Evolutionary conservation across 2,797 vertebrate genomes (phyloP).

Genomic region (Danio aesculapii): DNA sequence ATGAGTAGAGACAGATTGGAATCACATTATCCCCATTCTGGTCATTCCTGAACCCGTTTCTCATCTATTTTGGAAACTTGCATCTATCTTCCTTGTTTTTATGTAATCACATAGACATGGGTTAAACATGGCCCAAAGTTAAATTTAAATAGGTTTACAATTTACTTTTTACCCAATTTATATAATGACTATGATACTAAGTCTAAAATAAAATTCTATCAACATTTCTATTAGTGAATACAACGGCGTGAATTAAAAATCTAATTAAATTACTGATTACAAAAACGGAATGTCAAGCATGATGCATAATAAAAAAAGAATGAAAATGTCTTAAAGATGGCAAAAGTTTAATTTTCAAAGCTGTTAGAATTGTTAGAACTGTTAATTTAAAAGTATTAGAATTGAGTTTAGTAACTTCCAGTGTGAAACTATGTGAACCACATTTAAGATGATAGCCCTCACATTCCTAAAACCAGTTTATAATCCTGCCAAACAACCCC

Average conservation of each 20-base stretch:
- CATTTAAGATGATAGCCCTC: not conserved
- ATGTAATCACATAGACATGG: too few relatives aligned
- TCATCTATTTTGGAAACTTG: not conserved
- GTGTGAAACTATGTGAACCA: not conserved
- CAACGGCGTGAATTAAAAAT: not conserved
- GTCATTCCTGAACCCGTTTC: conserved; percentile 17
- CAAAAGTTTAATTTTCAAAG: not conserved
- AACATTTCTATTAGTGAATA: not conserved
- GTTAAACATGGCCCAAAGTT: too few relatives aligned
- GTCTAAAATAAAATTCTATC: too few relatives aligned
- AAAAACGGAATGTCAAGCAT: not conserved
- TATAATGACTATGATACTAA: too few relatives aligned
- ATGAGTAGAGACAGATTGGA: not conserved
- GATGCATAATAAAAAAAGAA: not conserved
- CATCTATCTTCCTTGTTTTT: not conserved
- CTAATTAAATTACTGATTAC: too few relatives aligned
- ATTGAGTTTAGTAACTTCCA: not conserved
- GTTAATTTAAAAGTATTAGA: too few relatives aligned
- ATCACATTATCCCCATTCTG: not conserved
- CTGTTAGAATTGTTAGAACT: too few relatives aligned
- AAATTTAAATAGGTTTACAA: too few relatives aligned
- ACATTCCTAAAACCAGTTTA: conserved; percentile 38
- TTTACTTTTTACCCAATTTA: too few relatives aligned
- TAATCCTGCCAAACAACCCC: conserved; percentile 7
- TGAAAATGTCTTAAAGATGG: not conserved